Evolutionary conservation across 2,797 vertebrate species (phyloP).

Genomic region (Enteromius paludinosus): DNA sequence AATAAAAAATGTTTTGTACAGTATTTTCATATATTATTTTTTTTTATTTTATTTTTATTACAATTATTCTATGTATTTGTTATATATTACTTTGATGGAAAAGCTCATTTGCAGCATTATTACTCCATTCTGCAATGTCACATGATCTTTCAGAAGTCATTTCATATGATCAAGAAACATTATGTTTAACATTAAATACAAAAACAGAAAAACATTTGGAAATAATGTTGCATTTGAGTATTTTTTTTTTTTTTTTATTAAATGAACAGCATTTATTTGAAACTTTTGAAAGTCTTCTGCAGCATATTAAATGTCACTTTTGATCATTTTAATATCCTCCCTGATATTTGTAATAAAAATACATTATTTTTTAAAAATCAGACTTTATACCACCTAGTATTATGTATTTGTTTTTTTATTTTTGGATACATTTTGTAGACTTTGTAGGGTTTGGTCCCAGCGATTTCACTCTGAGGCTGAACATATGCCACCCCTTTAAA

Average conservation of each 20-base stretch:
- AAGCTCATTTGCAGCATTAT: not conserved
- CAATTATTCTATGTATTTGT: no score
- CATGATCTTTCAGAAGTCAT: not conserved
- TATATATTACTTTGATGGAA: not conserved
- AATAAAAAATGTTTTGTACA: no score
- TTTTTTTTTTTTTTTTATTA: no score
- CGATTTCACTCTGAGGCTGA: not conserved
- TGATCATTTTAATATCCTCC: not conserved
- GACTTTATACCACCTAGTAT: not conserved
- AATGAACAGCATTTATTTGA: not conserved
- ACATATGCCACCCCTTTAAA: constrained; percentile 2
- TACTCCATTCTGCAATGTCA: not conserved
- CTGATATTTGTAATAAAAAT: not conserved
- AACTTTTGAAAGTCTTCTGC: not conserved
- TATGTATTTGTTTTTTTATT: not conserved
- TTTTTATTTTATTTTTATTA: no score
- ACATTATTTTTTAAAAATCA: no score
- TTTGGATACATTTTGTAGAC: not conserved
- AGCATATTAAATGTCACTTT: not conserved
- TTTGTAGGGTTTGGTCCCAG: not conserved
- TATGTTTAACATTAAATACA: not conserved
- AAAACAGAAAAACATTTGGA: not conserved
- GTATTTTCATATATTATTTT: not conserved
- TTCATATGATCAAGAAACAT: not conserved
- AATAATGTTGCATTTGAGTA: not conserved